Evolutionary conservation across 1,140 invertebrate species (phyloP), one percentile per base, ranked within the genome.

Genomic region (Pygmarrhopalites habei): DNA sequence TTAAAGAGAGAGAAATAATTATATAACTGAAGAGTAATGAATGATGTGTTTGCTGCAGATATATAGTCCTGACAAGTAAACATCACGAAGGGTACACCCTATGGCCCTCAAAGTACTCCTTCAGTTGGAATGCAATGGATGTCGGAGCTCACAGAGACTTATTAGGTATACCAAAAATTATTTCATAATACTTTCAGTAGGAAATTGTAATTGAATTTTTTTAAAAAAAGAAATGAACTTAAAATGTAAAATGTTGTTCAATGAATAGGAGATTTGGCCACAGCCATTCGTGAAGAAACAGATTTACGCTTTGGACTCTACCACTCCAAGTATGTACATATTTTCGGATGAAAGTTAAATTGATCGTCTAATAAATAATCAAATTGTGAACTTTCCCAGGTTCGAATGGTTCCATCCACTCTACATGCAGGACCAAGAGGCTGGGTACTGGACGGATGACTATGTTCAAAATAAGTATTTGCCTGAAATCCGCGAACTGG

Each of bases 1-100:
- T n/a, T n/a, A n/a, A n/a, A n/a, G n/a, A n/a, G n/a, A n/a, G n/a
- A n/a, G n/a, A n/a, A n/a, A n/a, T n/a, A n/a, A n/a, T n/a, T n/a
- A n/a, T n/a, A n/a, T n/a, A n/a, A n/a, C n/a, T n/a, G n/a, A n/a
- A n/a, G n/a, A n/a, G n/a, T n/a, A n/a, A n/a, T n/a, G n/a, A n/a
- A n/a, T n/a, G n/a, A n/a, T n/a, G n/a, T n/a, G n/a, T n/a, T n/a
- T n/a, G n/a, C n/a, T n/a, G n/a, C n/a, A 55, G 51, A 32, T 66
- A 95, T 73, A 81, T 95, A 7, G 88, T 96, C 2, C 72, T 96
- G 1, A 95, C 92, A 2, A 90, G 86, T 71, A 96, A 96, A 78
- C 93, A n/a, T n/a, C n/a, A n/a, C n/a, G n/a, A n/a, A n/a, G n/a
- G n/a, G n/a, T n/a, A n/a, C n/a, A n/a, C n/a, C n/a, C n/a, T n/a